Evolutionary conservation across 92 coral and sea anemone genomes (phyloP), one percentile per base, ranked within the genome.

Genomic region (Muricea muricata): DNA sequence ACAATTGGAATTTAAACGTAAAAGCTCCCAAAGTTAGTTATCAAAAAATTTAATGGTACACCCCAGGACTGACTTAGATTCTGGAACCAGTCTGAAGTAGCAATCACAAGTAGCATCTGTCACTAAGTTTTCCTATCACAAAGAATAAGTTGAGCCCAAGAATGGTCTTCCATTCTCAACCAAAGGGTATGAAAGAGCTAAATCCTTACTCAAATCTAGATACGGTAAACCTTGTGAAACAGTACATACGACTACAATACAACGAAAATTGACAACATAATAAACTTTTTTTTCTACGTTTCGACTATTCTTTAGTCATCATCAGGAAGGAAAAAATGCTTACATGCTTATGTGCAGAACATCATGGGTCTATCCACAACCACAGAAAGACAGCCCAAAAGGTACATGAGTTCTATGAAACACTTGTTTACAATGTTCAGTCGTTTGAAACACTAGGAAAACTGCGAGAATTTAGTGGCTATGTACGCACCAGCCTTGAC

Each of bases 171-270:
- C 56, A 48, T 48, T 48, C 13, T 48, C 56, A 10, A 48, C 56
- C 17, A 20, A 48, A 10, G 56, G 56, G 3, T 48, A 48, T 20
- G 56, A 48, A 48, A 12, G 56, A 2, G 56, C 56, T 12, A 48
- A 48, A 18, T 1, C 56, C 7, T 3, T 12, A 2, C 56, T 48
- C 15, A 48, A 48, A 20, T 7, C 56, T 3, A 48, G 15, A 18
- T 48, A 48, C 13, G 56, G 56, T 48, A 75, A 21, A 48, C 48
- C 48, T n/a, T 41, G 81, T 34, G 81, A 75, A 58, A 75, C 46
- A 41, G 81, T 75, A 28, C 48, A n/a, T n/a, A n/a, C n/a, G n/a
- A n/a, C n/a, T n/a, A n/a, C n/a, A n/a, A n/a, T n/a, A n/a, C n/a
- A n/a, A n/a, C n/a, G n/a, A n/a, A n/a, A n/a, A n/a, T n/a, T n/a